These are phyloP conservation scores for Okapia johnstoni DNA, from an alignment of 2,113 vertebrate species.

Conservation along the genomic window DNA sequence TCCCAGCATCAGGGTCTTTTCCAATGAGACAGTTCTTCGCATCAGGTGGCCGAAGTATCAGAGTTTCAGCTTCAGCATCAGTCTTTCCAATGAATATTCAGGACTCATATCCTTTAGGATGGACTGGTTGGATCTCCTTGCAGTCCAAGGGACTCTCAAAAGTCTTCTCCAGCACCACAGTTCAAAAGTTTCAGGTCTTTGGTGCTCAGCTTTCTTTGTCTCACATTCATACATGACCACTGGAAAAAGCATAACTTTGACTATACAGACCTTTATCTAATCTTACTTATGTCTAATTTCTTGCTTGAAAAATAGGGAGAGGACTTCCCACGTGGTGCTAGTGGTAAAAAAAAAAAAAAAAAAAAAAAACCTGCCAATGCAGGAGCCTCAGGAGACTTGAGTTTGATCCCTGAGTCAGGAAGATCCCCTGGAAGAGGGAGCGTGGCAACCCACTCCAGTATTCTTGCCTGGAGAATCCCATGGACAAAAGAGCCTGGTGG, in stretches of 20 bases:
- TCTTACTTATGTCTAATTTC: background rate
- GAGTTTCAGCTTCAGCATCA: background rate
- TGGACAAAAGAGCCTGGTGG: background rate
- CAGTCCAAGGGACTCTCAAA: background rate
- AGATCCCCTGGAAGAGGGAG: background rate
- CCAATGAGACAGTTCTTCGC: background rate
- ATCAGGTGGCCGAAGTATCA: background rate
- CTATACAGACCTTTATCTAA: background rate
- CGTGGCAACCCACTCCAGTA: background rate
- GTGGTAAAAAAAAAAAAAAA: background rate
- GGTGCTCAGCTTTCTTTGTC: background rate
- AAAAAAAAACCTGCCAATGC: background rate
- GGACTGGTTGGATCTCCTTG: background rate
- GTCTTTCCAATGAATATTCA: background rate
- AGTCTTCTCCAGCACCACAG: background rate
- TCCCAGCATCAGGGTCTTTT: background rate
- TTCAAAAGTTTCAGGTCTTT: background rate
- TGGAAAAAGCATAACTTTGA: background rate
- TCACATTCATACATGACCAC: background rate
- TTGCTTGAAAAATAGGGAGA: background rate
- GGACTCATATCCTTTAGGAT: background rate
- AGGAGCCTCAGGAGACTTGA: background rate
- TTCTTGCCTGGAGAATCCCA: background rate
- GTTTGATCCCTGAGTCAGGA: background rate
- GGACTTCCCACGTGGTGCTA: background rate